Conservation (phyloP, 1,140 invertebrate species). For the Drosophila fuyamai region DNA sequence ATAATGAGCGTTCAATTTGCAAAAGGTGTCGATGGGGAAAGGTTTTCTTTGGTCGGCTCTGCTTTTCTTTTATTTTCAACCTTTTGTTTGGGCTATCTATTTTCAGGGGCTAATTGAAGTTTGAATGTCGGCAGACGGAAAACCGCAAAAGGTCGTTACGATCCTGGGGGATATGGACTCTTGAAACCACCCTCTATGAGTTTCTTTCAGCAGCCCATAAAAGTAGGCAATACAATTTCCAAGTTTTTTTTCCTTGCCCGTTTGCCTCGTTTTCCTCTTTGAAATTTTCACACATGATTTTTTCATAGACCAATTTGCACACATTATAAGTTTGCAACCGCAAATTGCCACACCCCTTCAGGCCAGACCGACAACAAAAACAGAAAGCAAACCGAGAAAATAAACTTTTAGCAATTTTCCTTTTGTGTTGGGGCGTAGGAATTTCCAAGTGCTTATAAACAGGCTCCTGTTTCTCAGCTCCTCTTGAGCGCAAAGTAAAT, state of each 20-base stretch:
- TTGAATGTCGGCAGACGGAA: constrained; percentile 29
- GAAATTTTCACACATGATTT: constrained; percentile 77
- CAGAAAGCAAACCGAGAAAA: constrained; percentile 35
- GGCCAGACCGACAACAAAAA: constrained; percentile 22
- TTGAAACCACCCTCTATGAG: not conserved
- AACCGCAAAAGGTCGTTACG: constrained; percentile 46
- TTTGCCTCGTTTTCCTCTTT: constrained; percentile 20
- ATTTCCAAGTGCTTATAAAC: constrained; percentile 43
- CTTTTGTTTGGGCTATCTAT: constrained; percentile 43
- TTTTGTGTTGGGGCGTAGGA: constrained; percentile 40
- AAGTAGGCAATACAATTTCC: constrained; percentile 52
- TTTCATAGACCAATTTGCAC: constrained; percentile 79
- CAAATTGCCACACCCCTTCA: constrained; percentile 49
- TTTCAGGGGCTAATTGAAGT: constrained; percentile 64
- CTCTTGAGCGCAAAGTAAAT: constrained; percentile 47
- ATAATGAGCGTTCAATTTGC: constrained; percentile 58
- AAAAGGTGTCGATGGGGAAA: constrained; percentile 66
- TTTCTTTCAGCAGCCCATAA: constrained; percentile 31
- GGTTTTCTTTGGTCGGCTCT: constrained; percentile 35
- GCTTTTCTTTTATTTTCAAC: constrained; percentile 10
- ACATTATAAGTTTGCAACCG: constrained; percentile 71
- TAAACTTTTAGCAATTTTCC: constrained; percentile 49
- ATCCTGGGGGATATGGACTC: not conserved
- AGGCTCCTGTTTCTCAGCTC: constrained; percentile 20
- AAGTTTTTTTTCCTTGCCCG: constrained; percentile 23